phyloP scores from a whole-genome alignment of 2,113 vertebrate species.

The Corythaeola cristata region DNA sequence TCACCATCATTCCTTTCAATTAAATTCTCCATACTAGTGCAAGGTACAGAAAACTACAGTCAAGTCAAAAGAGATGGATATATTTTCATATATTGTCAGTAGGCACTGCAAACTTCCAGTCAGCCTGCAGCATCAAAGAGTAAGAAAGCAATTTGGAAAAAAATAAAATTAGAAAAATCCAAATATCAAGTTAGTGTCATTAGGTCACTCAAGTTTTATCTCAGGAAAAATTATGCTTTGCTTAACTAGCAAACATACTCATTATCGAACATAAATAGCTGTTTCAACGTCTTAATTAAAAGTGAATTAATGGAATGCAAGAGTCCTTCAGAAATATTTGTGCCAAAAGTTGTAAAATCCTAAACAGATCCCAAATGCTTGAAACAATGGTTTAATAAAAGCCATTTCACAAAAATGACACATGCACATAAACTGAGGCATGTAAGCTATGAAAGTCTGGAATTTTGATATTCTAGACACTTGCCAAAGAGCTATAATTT shows the following conservation, averaged over 20 bases:
- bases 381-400: background rate
- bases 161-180: background rate
- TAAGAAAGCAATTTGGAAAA: background rate
- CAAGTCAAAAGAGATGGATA: background rate
- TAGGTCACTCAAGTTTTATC: background rate
- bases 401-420: background rate
- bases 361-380: background rate
- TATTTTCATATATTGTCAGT: background rate
- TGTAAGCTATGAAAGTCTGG: background rate
- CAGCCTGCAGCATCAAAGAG: background rate
- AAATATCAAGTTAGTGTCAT: background rate
- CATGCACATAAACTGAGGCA: background rate
- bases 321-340: background rate
- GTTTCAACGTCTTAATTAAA: background rate
- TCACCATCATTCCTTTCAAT: background rate
- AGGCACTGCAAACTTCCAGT: background rate
- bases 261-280: background rate
- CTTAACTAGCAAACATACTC: background rate
- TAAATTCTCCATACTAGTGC: background rate
- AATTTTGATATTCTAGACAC: background rate
- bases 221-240: background rate
- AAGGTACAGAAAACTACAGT: background rate
- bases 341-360: background rate
- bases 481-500: background rate
- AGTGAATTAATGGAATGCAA: background rate